These are phyloP conservation scores for Aegypius monachus DNA, from an alignment of 2,113 vertebrate species.

Conservation along the genomic window DNA sequence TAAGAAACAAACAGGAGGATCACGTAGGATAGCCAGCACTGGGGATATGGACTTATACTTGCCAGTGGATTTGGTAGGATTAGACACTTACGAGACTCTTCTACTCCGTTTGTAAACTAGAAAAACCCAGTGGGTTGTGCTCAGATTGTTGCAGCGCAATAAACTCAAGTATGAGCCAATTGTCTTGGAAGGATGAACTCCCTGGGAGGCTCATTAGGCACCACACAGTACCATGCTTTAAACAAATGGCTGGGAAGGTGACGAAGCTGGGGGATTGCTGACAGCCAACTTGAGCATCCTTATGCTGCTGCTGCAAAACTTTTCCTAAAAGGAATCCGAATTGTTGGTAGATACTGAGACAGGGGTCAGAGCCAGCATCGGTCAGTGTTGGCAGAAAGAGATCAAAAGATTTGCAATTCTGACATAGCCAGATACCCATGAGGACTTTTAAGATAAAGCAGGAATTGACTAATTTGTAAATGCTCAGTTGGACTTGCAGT, in stretches of 20 bases:
- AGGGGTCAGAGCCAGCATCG: not conserved
- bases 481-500: not conserved
- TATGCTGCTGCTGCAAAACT: not conserved
- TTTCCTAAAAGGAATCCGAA: not conserved
- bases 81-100: not conserved
- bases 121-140: not conserved
- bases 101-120: not conserved
- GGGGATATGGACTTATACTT: not conserved
- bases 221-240: not conserved
- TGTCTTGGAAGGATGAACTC: slow-evolving; percentile 1
- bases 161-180: not conserved
- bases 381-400: not conserved
- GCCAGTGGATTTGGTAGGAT: not conserved
- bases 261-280: not conserved
- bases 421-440: not conserved
- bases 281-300: not conserved
- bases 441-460: not conserved
- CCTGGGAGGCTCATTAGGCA: slow-evolving; percentile 4
- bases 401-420: not conserved
- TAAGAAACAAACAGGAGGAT: not conserved
- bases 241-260: not conserved
- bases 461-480: not conserved
- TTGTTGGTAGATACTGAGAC: not conserved
- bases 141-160: not conserved
- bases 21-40: not conserved